A percentile compares a stretch with the other conserved stretches of the same genome.
Conservation (phyloP, 2,888 invertebrate genomes). For the Chromoteleia sp. region DNA sequence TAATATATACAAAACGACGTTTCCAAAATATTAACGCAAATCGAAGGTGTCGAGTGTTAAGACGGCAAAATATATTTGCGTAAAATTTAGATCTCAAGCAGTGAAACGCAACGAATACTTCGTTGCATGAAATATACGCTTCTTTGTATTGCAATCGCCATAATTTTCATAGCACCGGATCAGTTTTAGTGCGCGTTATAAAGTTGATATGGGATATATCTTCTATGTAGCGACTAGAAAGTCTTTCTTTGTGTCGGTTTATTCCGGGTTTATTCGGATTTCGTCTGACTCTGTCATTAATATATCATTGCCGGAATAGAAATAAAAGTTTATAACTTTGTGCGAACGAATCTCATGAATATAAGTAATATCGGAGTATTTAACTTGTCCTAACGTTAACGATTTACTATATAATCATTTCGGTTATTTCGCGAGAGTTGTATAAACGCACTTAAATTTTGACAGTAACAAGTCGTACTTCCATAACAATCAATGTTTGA, state of each 20-base stretch:
- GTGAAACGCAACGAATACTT: conserved; percentile 17
- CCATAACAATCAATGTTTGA: conserved; percentile 31
- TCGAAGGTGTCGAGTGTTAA: conserved; percentile 4
- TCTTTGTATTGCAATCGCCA: conserved; percentile 39
- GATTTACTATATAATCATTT: not conserved
- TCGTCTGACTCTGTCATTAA: conserved; percentile 44
- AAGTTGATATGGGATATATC: conserved; percentile 49
- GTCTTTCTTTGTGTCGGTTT: conserved; percentile 34
- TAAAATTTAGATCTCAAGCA: conserved; percentile 26
- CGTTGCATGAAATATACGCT: conserved; percentile 25
- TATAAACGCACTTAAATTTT: conserved; percentile 13
- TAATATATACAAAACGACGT: too few species aligned
- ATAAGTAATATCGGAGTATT: conserved; percentile 30
- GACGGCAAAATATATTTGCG: conserved; percentile 20
- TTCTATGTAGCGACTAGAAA: conserved; percentile 25
- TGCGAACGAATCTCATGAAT: conserved; percentile 28
- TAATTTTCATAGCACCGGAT: conserved; percentile 51
- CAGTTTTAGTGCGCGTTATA: conserved; percentile 48
- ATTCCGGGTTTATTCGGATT: conserved; percentile 37
- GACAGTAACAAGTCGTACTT: conserved; percentile 20
- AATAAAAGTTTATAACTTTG: conserved; percentile 44
- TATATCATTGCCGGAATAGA: conserved; percentile 24
- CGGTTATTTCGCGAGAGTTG: not conserved
- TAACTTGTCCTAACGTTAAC: conserved; percentile 11
- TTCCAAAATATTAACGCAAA: conserved; percentile 18